Percentiles rank a stretch among this genome's conserved stretches.
phyloP scores from a whole-genome alignment of 2,113 vertebrate genomes.

The Malurus alboscapulatus region DNA sequence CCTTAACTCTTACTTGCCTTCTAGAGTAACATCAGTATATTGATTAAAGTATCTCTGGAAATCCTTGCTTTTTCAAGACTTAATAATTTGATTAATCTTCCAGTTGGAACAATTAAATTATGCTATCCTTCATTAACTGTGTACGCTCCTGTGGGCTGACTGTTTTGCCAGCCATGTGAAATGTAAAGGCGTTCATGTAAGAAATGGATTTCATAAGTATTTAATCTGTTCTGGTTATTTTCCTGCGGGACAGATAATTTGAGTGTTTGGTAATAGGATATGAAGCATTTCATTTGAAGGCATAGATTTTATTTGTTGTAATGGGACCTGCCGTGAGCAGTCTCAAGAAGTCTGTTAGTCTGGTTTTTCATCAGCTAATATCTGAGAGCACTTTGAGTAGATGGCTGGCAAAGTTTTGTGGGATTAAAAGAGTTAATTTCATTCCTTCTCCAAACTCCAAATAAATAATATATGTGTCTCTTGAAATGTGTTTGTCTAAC shows the following conservation, averaged over 20 bases:
- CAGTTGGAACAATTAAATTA: background rate
- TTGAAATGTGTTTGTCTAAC: background rate
- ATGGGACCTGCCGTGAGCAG: background rate
- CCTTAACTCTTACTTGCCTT: background rate
- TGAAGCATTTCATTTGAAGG: background rate
- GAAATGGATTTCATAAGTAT: background rate
- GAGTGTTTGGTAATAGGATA: background rate
- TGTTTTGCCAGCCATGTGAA: background rate
- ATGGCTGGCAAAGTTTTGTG: background rate
- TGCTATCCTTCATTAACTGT: background rate
- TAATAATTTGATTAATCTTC: background rate
- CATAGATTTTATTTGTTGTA: background rate
- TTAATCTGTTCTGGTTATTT: background rate
- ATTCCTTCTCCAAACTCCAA: background rate
- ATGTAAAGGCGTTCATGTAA: background rate
- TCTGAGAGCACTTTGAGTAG: background rate
- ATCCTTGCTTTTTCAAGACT: background rate
- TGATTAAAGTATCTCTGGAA: background rate
- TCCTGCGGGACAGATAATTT: background rate
- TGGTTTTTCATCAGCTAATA: background rate
- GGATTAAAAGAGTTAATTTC: background rate
- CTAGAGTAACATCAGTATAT: background rate
- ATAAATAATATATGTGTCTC: background rate
- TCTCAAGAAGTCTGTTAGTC: background rate
- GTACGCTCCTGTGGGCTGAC: background rate